Evolutionary conservation across 35 echinoderm and acorn worm genomes (phyloP).

Genomic region (Patiria miniata): DNA sequence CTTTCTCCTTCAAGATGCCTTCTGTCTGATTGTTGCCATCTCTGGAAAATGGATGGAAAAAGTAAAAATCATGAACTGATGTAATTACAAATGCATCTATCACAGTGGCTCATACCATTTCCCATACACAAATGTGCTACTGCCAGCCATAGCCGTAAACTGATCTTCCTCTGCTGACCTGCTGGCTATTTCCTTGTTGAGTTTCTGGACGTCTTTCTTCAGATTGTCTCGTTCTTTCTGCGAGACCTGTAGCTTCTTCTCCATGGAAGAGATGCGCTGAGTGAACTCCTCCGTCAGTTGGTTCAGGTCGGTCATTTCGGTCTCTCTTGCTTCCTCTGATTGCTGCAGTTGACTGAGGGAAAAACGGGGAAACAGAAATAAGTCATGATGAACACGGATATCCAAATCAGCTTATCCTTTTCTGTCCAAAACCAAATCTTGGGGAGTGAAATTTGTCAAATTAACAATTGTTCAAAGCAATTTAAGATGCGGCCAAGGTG

Average conservation of each 20-base stretch:
- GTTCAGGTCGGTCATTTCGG: slow-evolving; percentile 69
- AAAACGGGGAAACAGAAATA: slow-evolving; percentile 15
- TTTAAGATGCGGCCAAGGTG: too few relatives aligned
- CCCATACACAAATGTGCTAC: slow-evolving; percentile 10
- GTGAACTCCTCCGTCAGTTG: slow-evolving; percentile 90
- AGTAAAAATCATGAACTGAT: too few relatives aligned
- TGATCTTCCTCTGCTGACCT: too few relatives aligned
- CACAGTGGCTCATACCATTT: neutral
- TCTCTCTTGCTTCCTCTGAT: slow-evolving; percentile 61
- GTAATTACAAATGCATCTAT: slow-evolving; percentile 17
- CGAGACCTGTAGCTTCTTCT: slow-evolving; percentile 82
- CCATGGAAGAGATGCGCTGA: slow-evolving; percentile 80
- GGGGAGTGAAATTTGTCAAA: slow-evolving; percentile 8
- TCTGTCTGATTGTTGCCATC: slow-evolving; percentile 54
- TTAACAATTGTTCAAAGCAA: too few relatives aligned
- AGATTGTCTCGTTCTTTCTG: slow-evolving; percentile 78
- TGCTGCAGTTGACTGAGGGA: slow-evolving; percentile 66
- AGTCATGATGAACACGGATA: neutral
- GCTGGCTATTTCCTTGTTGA: slow-evolving; percentile 57
- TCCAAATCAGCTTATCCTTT: neutral
- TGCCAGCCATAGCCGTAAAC: too few relatives aligned
- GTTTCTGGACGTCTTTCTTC: slow-evolving; percentile 77
- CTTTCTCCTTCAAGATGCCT: slow-evolving; percentile 68
- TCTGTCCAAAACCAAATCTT: neutral
- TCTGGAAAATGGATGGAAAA: slow-evolving; percentile 6